Base-by-base conservation (phyloP, 2,797 vertebrate genomes). In the Adrianichthys oophorus region DNA sequence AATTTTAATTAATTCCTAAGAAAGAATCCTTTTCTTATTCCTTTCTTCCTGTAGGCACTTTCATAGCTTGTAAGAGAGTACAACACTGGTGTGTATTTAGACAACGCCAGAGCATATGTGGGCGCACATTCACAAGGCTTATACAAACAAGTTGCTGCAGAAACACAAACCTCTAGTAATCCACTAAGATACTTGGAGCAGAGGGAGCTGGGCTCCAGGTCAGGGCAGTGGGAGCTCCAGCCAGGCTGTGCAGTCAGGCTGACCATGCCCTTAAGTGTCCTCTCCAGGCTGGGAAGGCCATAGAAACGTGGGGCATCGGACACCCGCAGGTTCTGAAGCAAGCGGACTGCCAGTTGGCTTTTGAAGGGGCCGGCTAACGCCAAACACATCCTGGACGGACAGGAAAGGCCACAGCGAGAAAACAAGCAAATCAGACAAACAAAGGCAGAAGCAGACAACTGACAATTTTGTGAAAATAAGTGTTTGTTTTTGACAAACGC, bases 251-350 rank as follows among this genome's bases (percentile, higher is more conserved):
- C 93, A 4, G 95, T 98, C 68, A 98, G 89, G 58, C 93, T 92
- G 64, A 93, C 94, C 94, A 98, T 94, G 65, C 93, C 95, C 79
- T 85, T 89, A 52, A 99, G 85, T 0, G 94, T 95, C 82, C 95
- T 94, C 90, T 96, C 95, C 56, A 99, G 87, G 52, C 94, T 96
- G 47, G 97, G 97, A 52, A 99, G 93, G 29, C 97, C 98, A 4
- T 99, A 99, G 89, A 98, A 99, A 63, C 91, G 93, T 0, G 96
- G 96, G 1, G 95, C 95, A 10, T 97, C 94, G 0, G 97, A 95
- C 65, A 98, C 86, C 44, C 94, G 87, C 68, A 99, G 92, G 84
- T 93, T 95, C 56, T 94, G 93, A 16, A 98, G 93, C 72, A 98
- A 90, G n/a, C 92, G 90, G 73, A 94, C 63, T 29, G 96, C 92